These are phyloP conservation scores for Istiophorus platypterus DNA, from an alignment of 2,113 vertebrate genomes.

Conservation along the genomic window DNA sequence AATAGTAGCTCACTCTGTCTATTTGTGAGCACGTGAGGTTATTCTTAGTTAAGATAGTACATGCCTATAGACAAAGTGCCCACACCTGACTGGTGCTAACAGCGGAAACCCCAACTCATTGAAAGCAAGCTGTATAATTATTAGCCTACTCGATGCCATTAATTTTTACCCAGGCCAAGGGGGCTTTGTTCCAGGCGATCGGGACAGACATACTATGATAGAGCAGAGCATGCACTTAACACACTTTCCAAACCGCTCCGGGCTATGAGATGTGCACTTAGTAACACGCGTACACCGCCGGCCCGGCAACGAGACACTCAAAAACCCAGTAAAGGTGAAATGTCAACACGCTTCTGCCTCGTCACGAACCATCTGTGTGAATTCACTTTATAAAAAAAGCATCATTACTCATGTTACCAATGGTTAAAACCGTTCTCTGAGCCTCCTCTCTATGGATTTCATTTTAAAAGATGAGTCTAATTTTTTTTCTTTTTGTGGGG, in stretches of 20 bases:
- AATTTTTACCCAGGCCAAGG: conserved; percentile 21
- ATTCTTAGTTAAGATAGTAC: conserved; percentile 7
- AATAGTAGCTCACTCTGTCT: conserved; percentile 7
- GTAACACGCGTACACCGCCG: background rate
- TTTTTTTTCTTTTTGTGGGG: background rate
- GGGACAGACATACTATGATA: conserved; percentile 16
- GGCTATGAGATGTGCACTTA: conserved; percentile 21
- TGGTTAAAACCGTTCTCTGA: too few relatives aligned
- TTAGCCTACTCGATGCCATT: conserved; percentile 46
- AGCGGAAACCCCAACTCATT: conserved; percentile 57
- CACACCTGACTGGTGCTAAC: conserved; percentile 67
- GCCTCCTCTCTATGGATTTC: too few relatives aligned
- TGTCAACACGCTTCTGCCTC: conserved; percentile 8
- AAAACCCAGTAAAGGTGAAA: conserved; percentile 11
- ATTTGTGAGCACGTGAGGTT: conserved; percentile 5
- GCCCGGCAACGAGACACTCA: background rate
- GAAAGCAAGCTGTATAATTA: conserved; percentile 60
- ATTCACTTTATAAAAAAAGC: background rate
- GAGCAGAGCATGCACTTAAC: conserved; percentile 33
- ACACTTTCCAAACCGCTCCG: conserved; percentile 43
- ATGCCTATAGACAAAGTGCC: conserved; percentile 44
- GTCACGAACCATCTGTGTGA: background rate
- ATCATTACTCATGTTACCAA: background rate
- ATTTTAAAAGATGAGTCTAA: background rate
- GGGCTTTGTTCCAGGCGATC: conserved; percentile 4